Conservation (phyloP, 2,797 vertebrate genomes). For the Ciconia nigra region DNA sequence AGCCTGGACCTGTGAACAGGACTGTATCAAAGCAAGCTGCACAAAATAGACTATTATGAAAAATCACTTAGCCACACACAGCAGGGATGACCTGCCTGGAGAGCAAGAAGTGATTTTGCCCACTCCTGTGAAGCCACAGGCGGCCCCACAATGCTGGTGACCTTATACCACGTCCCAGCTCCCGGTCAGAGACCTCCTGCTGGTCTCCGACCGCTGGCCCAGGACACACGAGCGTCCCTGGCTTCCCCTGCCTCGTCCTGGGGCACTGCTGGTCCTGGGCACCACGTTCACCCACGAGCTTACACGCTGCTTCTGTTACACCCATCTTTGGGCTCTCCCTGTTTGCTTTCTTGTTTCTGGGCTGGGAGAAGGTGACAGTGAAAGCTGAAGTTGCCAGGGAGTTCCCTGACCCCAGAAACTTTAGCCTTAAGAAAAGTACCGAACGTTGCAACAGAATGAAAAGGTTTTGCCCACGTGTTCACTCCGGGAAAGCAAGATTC, state of each 20-base stretch:
- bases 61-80: neutral
- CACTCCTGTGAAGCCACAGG: neutral
- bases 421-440: neutral
- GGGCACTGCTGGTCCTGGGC: neutral
- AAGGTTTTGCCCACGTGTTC: neutral
- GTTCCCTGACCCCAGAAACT: neutral
- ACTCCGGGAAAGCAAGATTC: neutral
- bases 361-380: neutral
- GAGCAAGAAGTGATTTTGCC: neutral
- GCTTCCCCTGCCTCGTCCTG: neutral
- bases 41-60: neutral
- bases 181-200: neutral
- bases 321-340: neutral
- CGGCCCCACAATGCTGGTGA: fast-evolving
- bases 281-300: neutral
- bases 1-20: neutral
- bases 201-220: neutral
- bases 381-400: neutral
- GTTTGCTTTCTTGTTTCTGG: neutral
- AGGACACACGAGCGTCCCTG: neutral
- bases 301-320: neutral
- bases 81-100: neutral
- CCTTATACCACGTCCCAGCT: neutral
- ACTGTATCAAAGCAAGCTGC: neutral
- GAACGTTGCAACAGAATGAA: neutral